phyloP scores from a whole-genome alignment of 2,888 invertebrate species.

The Drosophila meridiana region DNA sequence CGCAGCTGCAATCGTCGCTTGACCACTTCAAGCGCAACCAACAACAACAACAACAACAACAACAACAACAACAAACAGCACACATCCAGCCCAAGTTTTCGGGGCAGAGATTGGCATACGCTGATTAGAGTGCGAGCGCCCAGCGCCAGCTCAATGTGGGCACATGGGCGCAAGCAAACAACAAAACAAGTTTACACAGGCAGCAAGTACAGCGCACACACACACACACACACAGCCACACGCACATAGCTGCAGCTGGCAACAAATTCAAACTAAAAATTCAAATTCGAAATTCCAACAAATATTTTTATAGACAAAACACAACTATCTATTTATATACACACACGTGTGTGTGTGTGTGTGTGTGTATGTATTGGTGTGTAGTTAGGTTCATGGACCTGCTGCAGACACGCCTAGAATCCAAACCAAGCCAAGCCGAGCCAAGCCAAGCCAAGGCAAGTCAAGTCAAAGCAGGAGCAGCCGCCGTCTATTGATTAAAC shows the following conservation, averaged over 20 bases:
- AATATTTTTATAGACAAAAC: slow-evolving; percentile 62
- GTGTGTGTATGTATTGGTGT: slow-evolving; percentile 43
- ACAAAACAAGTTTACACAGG: slow-evolving; percentile 54
- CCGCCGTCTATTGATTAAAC: slow-evolving; percentile 75
- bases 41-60: slow-evolving; percentile 9
- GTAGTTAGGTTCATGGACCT: slow-evolving; percentile 75
- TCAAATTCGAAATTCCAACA: slow-evolving; percentile 74
- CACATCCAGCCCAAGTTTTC: slow-evolving; percentile 20
- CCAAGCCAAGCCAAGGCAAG: slow-evolving; percentile 47
- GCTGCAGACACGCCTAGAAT: slow-evolving; percentile 78
- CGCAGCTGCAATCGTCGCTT: slow-evolving; percentile 47
- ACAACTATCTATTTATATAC: slow-evolving; percentile 9
- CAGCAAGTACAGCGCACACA: slow-evolving; percentile 54
- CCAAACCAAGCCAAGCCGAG: slow-evolving; percentile 50
- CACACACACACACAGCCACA: slow-evolving; percentile 23
- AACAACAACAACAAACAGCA: slow-evolving; percentile 12
- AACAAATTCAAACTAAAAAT: slow-evolving; percentile 65
- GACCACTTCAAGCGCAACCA: slow-evolving; percentile 23
- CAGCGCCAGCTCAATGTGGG: slow-evolving; percentile 54
- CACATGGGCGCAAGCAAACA: slow-evolving; percentile 37
- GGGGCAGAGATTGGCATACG: slow-evolving; percentile 71
- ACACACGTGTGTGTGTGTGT: slow-evolving; percentile 15
- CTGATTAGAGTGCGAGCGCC: slow-evolving; percentile 70
- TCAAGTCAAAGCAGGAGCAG: slow-evolving; percentile 56
- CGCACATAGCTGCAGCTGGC: slow-evolving; percentile 37